Conservation (phyloP, 2,113 vertebrate species). For the Arothron firmamentum region DNA sequence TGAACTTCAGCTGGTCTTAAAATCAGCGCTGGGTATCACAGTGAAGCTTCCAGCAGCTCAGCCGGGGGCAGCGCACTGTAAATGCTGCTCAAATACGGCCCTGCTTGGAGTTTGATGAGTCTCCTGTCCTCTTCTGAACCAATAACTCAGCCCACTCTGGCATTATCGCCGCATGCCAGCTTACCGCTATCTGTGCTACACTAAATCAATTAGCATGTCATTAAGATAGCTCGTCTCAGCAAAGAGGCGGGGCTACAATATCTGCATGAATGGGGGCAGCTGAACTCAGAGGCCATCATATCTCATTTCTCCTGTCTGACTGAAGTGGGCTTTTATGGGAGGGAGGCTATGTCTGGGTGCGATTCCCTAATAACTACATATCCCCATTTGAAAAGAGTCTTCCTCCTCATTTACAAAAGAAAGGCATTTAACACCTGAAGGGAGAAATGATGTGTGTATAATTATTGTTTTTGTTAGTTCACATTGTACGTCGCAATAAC, state of each 20-base stretch:
- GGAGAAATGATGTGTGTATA: no score
- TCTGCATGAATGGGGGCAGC: constrained; percentile 37
- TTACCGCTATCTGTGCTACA: constrained; percentile 61
- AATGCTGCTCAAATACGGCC: constrained; percentile 54
- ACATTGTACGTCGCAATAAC: no score
- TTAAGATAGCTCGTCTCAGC: constrained; percentile 74
- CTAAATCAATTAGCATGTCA: constrained; percentile 78
- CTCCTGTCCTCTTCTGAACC: constrained; percentile 59
- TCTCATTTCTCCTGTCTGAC: constrained; percentile 38
- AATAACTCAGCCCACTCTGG: constrained; percentile 48
- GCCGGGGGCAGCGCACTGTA: constrained; percentile 42
- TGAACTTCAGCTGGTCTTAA: constrained; percentile 33
- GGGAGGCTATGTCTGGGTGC: not conserved
- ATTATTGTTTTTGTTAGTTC: no score
- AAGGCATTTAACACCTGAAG: no score
- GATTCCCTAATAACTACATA: not conserved
- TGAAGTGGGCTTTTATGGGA: constrained; percentile 27
- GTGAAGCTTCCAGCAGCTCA: constrained; percentile 51
- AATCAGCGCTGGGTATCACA: constrained; percentile 27
- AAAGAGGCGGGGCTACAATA: constrained; percentile 54
- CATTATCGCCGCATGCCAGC: constrained; percentile 70
- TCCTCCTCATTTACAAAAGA: not conserved
- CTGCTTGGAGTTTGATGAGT: constrained; percentile 51
- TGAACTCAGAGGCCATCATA: constrained; percentile 56
- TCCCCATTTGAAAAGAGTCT: constrained; percentile 1